Evolutionary conservation across 2,113 vertebrate genomes (phyloP).

Genomic region (Hippotragus niger): DNA sequence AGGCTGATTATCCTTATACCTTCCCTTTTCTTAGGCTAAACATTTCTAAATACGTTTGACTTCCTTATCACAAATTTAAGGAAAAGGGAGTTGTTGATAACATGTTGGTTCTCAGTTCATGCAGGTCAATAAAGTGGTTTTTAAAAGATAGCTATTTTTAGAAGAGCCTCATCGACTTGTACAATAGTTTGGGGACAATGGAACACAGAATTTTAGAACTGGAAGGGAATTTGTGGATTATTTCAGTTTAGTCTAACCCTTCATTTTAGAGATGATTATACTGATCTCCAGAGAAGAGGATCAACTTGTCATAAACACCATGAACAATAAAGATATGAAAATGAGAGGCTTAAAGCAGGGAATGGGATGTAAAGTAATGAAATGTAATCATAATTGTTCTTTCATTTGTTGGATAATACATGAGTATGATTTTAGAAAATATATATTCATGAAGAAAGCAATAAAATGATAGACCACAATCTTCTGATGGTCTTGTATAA

Average conservation of each 20-base stretch:
- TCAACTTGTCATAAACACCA: slow-evolving; percentile 14
- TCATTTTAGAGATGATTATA: slow-evolving; percentile 36
- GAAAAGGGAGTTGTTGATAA: not conserved
- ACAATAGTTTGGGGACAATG: slow-evolving; percentile 17
- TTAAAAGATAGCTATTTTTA: not conserved
- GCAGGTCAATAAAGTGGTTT: not conserved
- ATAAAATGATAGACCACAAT: slow-evolving; percentile 26
- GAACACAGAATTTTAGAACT: slow-evolving; percentile 17
- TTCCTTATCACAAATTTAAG: slow-evolving; percentile 21
- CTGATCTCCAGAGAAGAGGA: slow-evolving; percentile 32
- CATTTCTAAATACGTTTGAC: not conserved
- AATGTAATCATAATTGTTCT: slow-evolving; percentile 9
- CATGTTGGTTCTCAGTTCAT: not conserved
- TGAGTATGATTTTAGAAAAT: slow-evolving; percentile 13
- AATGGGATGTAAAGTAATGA: slow-evolving; percentile 2
- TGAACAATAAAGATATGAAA: slow-evolving; percentile 31
- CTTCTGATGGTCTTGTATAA: slow-evolving; percentile 3
- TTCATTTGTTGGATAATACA: slow-evolving; percentile 23
- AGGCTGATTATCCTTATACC: not conserved
- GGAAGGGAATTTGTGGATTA: slow-evolving; percentile 27
- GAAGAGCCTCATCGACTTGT: not conserved
- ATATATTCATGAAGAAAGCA: slow-evolving; percentile 10
- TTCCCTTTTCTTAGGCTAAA: slow-evolving; percentile 12
- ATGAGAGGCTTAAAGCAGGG: not conserved
- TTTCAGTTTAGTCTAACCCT: not conserved